phyloP scores from a whole-genome alignment of 2,888 invertebrate species.

The Heterodera filipjevi region DNA sequence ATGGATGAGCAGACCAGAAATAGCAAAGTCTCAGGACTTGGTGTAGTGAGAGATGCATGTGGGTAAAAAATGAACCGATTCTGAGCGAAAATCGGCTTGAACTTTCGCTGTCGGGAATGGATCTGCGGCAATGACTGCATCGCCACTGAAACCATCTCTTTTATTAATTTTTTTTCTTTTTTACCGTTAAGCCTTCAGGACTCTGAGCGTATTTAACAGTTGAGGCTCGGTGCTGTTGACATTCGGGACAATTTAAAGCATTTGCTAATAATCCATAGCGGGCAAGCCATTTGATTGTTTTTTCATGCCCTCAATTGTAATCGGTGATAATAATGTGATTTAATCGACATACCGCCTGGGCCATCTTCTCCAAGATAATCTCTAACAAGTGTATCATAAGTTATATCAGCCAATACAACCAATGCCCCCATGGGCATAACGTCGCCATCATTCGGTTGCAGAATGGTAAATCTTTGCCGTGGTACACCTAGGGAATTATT shows the following conservation, averaged over 20 bases:
- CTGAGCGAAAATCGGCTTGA: constrained; percentile 4
- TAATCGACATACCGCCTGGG: background rate
- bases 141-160: background rate
- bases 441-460: background rate
- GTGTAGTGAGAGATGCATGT: background rate
- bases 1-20: background rate
- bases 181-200: background rate
- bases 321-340: background rate
- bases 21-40: background rate
- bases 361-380: background rate
- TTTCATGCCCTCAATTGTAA: background rate
- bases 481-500: background rate
- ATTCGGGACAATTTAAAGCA: background rate
- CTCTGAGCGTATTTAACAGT: background rate
- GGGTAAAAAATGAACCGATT: background rate
- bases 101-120: background rate
- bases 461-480: background rate
- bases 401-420: background rate
- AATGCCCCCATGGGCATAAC: background rate
- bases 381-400: background rate
- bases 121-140: background rate
- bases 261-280: background rate
- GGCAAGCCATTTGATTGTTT: background rate
- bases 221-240: background rate
- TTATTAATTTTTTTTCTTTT: background rate